phyloP scores from a whole-genome alignment of 2,797 vertebrate genomes.

The Erpetoichthys calabaricus region DNA sequence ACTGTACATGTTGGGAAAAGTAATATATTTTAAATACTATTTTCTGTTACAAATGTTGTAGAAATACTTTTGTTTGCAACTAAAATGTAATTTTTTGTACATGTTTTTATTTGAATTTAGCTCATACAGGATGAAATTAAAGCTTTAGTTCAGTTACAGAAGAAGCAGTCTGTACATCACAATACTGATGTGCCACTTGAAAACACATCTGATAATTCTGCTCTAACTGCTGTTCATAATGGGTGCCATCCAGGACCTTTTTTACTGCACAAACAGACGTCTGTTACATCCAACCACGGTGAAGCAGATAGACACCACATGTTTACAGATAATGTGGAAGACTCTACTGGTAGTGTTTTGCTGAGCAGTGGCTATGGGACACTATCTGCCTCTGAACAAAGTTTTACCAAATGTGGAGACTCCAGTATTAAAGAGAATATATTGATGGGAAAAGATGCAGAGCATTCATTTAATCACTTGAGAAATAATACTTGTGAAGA shows the following conservation, averaged over 20 bases:
- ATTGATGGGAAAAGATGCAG: conserved; percentile 17
- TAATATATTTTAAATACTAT: not conserved
- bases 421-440: conserved; percentile 13
- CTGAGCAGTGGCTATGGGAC: conserved; percentile 77
- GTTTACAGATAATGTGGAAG: conserved; percentile 23
- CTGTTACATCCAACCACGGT: conserved; percentile 22
- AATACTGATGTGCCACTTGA: conserved; percentile 22
- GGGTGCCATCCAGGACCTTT: conserved; percentile 37
- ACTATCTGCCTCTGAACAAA: conserved; percentile 50
- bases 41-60: not conserved
- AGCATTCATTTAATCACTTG: conserved; percentile 21
- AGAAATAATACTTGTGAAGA: conserved; percentile 8
- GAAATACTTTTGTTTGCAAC: not conserved
- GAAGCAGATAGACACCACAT: conserved; percentile 26
- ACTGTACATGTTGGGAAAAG: not conserved
- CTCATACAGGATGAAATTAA: conserved; percentile 89
- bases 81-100: not conserved
- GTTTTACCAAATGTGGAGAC: conserved; percentile 23
- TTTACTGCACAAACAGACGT: conserved; percentile 30
- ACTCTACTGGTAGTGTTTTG: conserved; percentile 39
- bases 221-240: conserved; percentile 29
- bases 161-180: conserved; percentile 35
- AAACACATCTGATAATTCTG: conserved; percentile 17
- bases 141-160: conserved; percentile 68
- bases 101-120: conserved; percentile 37